Conservation (phyloP, 2,888 invertebrate species). For the Brachycybe producta region DNA sequence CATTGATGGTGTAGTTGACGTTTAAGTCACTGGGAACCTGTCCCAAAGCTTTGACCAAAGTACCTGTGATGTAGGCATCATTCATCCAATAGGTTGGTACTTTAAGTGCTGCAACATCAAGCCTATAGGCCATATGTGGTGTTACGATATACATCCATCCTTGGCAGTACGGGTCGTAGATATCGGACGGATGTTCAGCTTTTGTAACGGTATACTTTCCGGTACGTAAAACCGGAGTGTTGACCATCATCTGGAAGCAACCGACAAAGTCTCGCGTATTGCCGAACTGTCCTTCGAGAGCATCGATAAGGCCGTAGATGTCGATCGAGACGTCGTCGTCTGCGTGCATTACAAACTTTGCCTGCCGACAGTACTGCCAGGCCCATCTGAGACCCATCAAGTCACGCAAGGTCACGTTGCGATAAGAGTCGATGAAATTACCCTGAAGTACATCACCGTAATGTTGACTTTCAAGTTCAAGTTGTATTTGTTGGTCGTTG, state of each 20-base stretch:
- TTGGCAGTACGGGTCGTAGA: conserved; percentile 15
- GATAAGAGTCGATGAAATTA: conserved; percentile 15
- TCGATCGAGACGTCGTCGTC: conserved; percentile 16
- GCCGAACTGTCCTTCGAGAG: conserved; percentile 4
- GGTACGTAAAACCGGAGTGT: conserved; percentile 6
- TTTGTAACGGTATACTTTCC: conserved; percentile 13
- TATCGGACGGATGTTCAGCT: conserved; percentile 10
- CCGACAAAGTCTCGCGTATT: conserved; percentile 6
- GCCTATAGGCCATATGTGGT: conserved; percentile 11
- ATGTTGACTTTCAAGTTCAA: conserved; percentile 10
- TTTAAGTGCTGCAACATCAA: conserved; percentile 9
- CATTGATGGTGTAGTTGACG: conserved; percentile 12
- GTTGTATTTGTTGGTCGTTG: neutral
- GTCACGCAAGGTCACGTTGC: conserved; percentile 14
- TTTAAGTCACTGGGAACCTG: conserved; percentile 2
- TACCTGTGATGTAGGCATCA: conserved; percentile 17
- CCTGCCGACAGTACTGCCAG: conserved; percentile 14
- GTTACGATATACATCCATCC: conserved; percentile 17
- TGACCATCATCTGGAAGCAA: conserved; percentile 9
- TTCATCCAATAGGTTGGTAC: conserved; percentile 16
- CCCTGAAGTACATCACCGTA: conserved; percentile 16
- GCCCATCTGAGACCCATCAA: conserved; percentile 17
- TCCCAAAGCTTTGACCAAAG: conserved; percentile 11
- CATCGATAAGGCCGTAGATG: conserved; percentile 12
- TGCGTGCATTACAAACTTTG: conserved; percentile 14